Evolutionary conservation across 2,888 invertebrate species (phyloP).

Genomic region (Hydriomena furcata): DNA sequence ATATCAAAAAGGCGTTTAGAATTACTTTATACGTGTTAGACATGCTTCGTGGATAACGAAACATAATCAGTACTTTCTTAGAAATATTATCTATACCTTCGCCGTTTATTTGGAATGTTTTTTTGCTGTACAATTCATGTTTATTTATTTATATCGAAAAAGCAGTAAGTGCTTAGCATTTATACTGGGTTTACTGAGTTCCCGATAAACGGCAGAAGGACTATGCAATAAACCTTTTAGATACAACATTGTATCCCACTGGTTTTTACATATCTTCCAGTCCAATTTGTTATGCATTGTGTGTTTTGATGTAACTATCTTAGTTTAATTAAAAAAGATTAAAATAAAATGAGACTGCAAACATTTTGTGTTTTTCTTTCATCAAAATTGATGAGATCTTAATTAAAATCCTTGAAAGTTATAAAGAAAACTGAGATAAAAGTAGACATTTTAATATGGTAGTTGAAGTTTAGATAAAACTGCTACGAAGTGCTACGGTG

Average conservation of each 20-base stretch:
- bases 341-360: slow-evolving; percentile 80
- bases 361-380: slow-evolving; percentile 47
- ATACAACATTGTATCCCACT: slow-evolving; percentile 61
- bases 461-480: neutral
- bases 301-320: slow-evolving; percentile 78
- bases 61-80: slow-evolving; percentile 58
- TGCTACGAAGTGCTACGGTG: slow-evolving; percentile 7
- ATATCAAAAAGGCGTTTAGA: slow-evolving; percentile 74
- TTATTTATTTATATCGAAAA: slow-evolving; percentile 39
- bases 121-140: slow-evolving; percentile 34
- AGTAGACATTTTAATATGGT: neutral
- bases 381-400: slow-evolving; percentile 16
- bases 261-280: slow-evolving; percentile 75
- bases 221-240: slow-evolving; percentile 44
- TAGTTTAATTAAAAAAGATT: slow-evolving; percentile 72
- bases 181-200: slow-evolving; percentile 19
- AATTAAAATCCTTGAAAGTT: slow-evolving; percentile 1
- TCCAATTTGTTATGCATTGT: slow-evolving; percentile 76
- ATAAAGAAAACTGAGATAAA: neutral
- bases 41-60: slow-evolving; percentile 64
- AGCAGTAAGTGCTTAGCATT: slow-evolving; percentile 41
- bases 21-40: slow-evolving; percentile 73
- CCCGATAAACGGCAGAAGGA: slow-evolving; percentile 31
- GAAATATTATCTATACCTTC: slow-evolving; percentile 53
- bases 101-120: slow-evolving; percentile 51